phyloP scores from a whole-genome alignment of 2,888 invertebrate genomes.

The Drosophila helvetica region DNA sequence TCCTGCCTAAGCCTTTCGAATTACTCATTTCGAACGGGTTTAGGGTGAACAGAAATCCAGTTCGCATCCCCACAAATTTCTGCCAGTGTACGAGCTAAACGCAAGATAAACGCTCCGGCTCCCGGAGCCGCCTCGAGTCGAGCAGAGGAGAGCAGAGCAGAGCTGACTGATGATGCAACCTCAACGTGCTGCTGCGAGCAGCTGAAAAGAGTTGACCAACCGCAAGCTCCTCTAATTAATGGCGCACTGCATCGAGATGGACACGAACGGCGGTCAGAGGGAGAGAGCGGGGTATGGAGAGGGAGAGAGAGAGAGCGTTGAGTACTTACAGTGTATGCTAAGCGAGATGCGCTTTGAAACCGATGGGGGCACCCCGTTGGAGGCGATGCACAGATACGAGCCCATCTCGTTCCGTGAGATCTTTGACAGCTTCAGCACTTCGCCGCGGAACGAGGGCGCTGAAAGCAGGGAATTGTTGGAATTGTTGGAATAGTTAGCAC shows the following conservation, averaged over 20 bases:
- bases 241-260: slow-evolving; percentile 36
- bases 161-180: slow-evolving; percentile 63
- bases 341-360: slow-evolving; percentile 95
- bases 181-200: slow-evolving; percentile 1
- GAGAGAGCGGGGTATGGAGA: background rate
- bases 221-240: slow-evolving; percentile 73
- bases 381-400: slow-evolving; percentile 94
- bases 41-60: too few relatives aligned
- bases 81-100: slow-evolving; percentile 48
- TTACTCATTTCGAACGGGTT: too few relatives aligned
- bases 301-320: background rate
- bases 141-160: slow-evolving; percentile 22
- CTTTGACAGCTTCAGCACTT: slow-evolving; percentile 90
- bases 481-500: background rate
- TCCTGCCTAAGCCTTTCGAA: too few relatives aligned
- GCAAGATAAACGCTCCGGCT: slow-evolving; percentile 70
- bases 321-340: slow-evolving; percentile 94
- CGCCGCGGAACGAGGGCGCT: slow-evolving; percentile 90
- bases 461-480: slow-evolving; percentile 48
- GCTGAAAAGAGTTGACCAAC: slow-evolving; percentile 56
- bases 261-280: background rate
- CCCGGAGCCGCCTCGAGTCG: slow-evolving; percentile 27
- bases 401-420: slow-evolving; percentile 95
- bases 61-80: background rate
- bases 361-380: slow-evolving; percentile 94